A percentile compares a stretch with the other conserved stretches of the same genome.
Evolutionary conservation across 2,888 invertebrate species (phyloP).

Genomic region (Schizotus pectinicornis): DNA sequence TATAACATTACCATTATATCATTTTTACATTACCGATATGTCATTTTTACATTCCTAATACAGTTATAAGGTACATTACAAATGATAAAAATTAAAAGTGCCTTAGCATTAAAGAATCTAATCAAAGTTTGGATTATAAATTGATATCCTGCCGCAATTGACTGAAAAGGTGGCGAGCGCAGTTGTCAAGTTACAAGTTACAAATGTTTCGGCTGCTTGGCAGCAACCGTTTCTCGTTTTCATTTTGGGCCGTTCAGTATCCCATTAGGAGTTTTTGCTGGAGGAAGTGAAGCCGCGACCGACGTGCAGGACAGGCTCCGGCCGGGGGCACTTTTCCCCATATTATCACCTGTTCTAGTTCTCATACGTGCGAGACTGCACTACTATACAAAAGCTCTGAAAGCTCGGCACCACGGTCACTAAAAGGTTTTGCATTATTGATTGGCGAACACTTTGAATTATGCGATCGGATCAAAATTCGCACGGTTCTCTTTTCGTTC

Average conservation of each 20-base stretch:
- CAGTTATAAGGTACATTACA: no score
- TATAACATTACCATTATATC: no score
- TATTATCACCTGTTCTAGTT: constrained; percentile 45
- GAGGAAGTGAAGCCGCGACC: constrained; percentile 50
- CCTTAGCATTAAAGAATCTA: no score
- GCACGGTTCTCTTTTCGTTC: no score
- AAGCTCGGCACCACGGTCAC: constrained; percentile 26
- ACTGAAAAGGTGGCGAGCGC: not conserved
- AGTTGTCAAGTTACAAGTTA: no score
- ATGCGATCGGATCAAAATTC: no score
- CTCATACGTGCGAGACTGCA: constrained; percentile 31
- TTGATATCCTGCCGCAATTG: no score
- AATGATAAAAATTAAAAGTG: no score
- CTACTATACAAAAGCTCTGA: constrained; percentile 24
- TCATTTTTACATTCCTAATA: no score
- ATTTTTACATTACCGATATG: no score
- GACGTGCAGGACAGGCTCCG: constrained; percentile 32
- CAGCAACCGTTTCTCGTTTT: constrained; percentile 6
- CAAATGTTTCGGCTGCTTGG: no score
- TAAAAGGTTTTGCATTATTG: constrained; percentile 30
- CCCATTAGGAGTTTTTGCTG: constrained; percentile 52
- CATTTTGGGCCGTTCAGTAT: constrained; percentile 41
- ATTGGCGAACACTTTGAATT: constrained; percentile 15
- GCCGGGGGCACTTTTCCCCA: constrained; percentile 48
- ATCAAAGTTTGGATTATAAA: no score